Percentiles rank a stretch among this genome's conserved stretches.
Evolutionary conservation across 2,797 vertebrate species (phyloP).

Genomic region (Myripristis murdjan): DNA sequence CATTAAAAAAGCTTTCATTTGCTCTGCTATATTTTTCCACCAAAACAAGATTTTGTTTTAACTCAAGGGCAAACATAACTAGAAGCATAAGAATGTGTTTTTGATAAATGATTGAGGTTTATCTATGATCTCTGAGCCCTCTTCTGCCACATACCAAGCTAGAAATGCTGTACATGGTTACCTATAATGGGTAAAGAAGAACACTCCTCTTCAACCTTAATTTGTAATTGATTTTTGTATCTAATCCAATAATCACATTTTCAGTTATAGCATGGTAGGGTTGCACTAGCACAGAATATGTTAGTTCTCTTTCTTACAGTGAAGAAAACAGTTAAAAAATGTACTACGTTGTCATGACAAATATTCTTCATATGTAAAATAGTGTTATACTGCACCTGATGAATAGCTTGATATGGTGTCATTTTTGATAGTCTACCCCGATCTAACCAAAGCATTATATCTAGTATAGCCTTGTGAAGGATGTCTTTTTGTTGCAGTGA

Average conservation of each 20-base stretch:
- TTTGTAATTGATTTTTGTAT: background rate
- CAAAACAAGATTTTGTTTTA: background rate
- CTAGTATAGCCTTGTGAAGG: too few species aligned
- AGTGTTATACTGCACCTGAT: too few species aligned
- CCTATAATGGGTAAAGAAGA: background rate
- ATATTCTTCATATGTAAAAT: background rate
- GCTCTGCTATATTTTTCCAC: constrained; percentile 4
- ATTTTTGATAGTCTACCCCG: too few species aligned
- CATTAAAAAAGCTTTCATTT: background rate
- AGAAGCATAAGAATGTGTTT: background rate
- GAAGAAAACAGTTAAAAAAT: too few species aligned
- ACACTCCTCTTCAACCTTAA: background rate
- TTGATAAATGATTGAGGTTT: background rate
- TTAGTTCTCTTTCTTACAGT: too few species aligned
- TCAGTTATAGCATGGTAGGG: too few species aligned
- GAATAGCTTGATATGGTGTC: too few species aligned
- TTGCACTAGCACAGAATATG: too few species aligned
- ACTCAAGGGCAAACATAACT: background rate
- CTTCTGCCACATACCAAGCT: background rate
- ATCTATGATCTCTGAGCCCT: too few species aligned
- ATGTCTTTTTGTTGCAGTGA: too few species aligned
- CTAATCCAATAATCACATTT: background rate
- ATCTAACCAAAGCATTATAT: too few species aligned
- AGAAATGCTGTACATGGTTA: background rate
- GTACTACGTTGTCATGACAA: background rate